Evolutionary conservation across 2,888 invertebrate species (phyloP).

Genomic region (Cerastoderma edule): DNA sequence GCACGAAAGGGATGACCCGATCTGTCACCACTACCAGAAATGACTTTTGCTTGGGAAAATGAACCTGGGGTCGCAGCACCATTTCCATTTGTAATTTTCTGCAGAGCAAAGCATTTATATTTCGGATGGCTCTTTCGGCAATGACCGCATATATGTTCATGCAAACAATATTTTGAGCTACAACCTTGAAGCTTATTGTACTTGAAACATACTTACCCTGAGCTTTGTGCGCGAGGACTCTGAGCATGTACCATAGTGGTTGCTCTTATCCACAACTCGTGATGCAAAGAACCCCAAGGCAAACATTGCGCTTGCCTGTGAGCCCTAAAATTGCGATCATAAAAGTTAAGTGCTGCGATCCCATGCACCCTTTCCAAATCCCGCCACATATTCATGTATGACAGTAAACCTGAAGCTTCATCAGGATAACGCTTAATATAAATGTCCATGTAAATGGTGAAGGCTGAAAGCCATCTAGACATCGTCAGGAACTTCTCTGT

Average conservation of each 20-base stretch:
- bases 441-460: slow-evolving; percentile 32
- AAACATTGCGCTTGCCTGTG: background rate
- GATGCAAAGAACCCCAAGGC: slow-evolving; percentile 23
- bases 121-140: slow-evolving; percentile 32
- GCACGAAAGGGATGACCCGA: slow-evolving; percentile 6
- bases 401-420: slow-evolving; percentile 10
- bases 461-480: slow-evolving; percentile 6
- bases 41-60: no score
- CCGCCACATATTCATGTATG: slow-evolving; percentile 13
- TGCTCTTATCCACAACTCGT: slow-evolving; percentile 22
- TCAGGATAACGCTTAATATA: background rate
- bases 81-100: background rate
- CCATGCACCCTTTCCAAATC: slow-evolving; percentile 29
- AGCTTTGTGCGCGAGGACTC: background rate
- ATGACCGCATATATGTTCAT: slow-evolving; percentile 16
- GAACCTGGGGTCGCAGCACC: background rate
- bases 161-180: background rate
- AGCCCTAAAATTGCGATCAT: slow-evolving; percentile 19
- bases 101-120: slow-evolving; percentile 21
- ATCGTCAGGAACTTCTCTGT: background rate
- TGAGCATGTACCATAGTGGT: slow-evolving; percentile 1
- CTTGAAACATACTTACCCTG: slow-evolving; percentile 6
- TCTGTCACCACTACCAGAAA: background rate
- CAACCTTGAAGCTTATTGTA: slow-evolving; percentile 34
- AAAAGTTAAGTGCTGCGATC: slow-evolving; percentile 31